These are phyloP conservation scores for Gila robusta DNA, from an alignment of 2,797 vertebrate species.

Conservation along the genomic window DNA sequence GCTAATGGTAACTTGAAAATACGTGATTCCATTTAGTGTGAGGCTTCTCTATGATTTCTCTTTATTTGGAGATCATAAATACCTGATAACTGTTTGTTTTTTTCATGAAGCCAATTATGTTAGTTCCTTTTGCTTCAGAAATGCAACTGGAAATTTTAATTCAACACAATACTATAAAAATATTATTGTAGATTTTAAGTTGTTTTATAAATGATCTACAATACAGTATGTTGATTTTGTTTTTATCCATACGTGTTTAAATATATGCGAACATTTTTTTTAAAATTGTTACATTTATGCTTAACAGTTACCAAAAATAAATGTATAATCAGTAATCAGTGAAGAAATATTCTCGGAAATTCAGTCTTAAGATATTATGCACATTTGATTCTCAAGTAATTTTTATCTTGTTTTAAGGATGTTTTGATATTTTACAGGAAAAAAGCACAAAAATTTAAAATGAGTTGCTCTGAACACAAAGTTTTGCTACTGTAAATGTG, in stretches of 20 bases:
- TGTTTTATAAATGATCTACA: not conserved
- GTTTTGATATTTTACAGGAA: not conserved
- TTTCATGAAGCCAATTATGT: not conserved
- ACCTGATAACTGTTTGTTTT: not conserved
- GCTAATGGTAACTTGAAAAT: slow-evolving; percentile 49
- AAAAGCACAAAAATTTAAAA: not conserved
- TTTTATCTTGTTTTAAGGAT: not conserved
- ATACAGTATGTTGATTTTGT: no score
- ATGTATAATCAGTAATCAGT: not conserved
- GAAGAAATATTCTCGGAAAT: not conserved
- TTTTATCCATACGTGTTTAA: not conserved
- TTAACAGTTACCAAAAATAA: not conserved
- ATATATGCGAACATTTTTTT: not conserved
- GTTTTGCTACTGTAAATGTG: not conserved
- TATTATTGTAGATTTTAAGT: not conserved
- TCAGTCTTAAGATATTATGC: not conserved
- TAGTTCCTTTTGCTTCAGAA: not conserved
- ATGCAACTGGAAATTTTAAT: slow-evolving; percentile 1
- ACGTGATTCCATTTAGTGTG: slow-evolving; percentile 11
- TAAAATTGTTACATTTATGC: not conserved
- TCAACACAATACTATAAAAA: not conserved
- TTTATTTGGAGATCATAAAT: slow-evolving; percentile 14
- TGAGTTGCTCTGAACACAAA: not conserved
- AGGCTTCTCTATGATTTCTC: slow-evolving; percentile 23
- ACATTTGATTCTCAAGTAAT: not conserved